Conservation (phyloP, 2,888 invertebrate genomes). For the Scaptomyza tumidula region DNA sequence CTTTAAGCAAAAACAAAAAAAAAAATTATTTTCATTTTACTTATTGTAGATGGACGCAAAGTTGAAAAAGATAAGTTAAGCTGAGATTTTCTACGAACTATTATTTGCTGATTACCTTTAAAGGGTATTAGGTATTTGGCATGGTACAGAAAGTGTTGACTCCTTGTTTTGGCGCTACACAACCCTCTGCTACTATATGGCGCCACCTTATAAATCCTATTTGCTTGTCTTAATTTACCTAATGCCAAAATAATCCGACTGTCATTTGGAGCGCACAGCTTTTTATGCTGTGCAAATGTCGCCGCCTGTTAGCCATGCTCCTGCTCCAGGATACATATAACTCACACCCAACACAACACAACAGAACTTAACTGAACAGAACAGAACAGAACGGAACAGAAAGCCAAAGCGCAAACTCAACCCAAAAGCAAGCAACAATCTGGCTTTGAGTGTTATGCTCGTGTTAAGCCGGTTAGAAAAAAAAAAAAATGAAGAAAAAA, state of each 20-base stretch:
- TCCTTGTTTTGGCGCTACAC: conserved; percentile 5
- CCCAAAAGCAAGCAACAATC: conserved; percentile 10
- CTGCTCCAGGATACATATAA: conserved; percentile 2
- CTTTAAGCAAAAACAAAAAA: not conserved
- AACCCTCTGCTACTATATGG: conserved; percentile 25
- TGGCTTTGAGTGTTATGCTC: conserved; percentile 44
- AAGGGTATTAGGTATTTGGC: not conserved
- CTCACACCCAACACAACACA: not conserved
- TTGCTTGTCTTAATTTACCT: conserved; percentile 70
- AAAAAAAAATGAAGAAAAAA: conserved; percentile 8
- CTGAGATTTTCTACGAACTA: too few species aligned
- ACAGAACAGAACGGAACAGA: not conserved
- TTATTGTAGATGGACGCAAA: too few species aligned
- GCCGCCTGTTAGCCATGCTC: conserved; percentile 27
- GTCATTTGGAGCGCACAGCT: conserved; percentile 43
- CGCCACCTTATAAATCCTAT: conserved; percentile 61
- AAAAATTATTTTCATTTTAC: too few species aligned
- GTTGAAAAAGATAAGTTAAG: too few species aligned
- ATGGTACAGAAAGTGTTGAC: not conserved
- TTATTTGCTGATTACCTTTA: not conserved
- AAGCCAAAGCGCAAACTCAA: not conserved
- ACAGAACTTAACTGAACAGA: not conserved
- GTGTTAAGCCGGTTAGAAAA: conserved; percentile 39
- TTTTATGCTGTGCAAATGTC: conserved; percentile 46
- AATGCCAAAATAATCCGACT: conserved; percentile 55